These are phyloP conservation scores for Lanistes nyassanus DNA, from an alignment of 1,140 invertebrate genomes.

Conservation along the genomic window DNA sequence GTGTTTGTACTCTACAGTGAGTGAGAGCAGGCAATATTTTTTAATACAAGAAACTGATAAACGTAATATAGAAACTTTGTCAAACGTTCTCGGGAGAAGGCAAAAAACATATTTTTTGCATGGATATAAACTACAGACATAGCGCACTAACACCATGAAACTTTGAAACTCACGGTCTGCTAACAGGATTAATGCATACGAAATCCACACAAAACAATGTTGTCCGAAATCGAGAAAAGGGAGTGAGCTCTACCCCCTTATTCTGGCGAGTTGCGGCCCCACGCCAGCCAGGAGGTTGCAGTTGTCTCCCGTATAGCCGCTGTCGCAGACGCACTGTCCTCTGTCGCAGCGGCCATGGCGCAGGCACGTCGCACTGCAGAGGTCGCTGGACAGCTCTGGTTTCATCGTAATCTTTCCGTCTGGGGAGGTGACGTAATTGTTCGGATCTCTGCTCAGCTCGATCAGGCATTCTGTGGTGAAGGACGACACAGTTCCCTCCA, in stretches of 20 bases:
- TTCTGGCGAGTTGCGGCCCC: not conserved
- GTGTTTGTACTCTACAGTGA: too few species aligned
- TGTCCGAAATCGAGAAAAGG: too few species aligned
- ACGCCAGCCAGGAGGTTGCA: constrained; percentile 4
- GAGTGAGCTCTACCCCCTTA: not conserved
- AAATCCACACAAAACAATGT: too few species aligned
- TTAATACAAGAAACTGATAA: too few species aligned
- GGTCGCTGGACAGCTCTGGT: constrained; percentile 8
- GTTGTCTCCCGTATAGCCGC: constrained; percentile 17
- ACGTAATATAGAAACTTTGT: too few species aligned
- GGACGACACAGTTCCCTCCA: constrained; percentile 6
- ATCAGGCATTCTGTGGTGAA: constrained; percentile 22
- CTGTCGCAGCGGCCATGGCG: constrained; percentile 19
- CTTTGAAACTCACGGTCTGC: too few species aligned
- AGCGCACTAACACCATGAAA: too few species aligned
- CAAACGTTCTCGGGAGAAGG: too few species aligned
- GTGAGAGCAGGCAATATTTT: too few species aligned
- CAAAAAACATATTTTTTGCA: too few species aligned
- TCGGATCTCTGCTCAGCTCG: not conserved
- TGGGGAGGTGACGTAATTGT: constrained; percentile 14
- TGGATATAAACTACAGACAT: too few species aligned
- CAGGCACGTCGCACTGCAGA: constrained; percentile 11
- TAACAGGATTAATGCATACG: too few species aligned
- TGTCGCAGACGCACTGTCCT: constrained; percentile 19
- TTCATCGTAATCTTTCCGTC: constrained; percentile 6